These are phyloP conservation scores for Amblyopsis rosae DNA, from an alignment of 2,113 vertebrate species.

Conservation along the genomic window DNA sequence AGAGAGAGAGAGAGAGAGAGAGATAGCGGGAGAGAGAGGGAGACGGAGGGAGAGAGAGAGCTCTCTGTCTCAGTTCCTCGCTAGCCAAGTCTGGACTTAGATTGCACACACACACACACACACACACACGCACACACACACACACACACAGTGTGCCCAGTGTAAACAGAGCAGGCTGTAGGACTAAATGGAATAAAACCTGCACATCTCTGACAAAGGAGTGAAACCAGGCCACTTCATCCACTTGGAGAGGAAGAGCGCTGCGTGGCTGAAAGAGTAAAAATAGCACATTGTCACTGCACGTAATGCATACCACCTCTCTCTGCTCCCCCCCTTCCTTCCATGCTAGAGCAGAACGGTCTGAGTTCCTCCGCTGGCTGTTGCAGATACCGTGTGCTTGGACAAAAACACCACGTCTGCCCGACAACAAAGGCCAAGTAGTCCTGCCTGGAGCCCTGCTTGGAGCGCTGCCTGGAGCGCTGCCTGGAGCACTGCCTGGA, in stretches of 20 bases:
- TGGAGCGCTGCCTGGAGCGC: no score
- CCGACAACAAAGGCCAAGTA: slow-evolving; percentile 26
- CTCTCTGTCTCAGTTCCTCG: slow-evolving; percentile 45
- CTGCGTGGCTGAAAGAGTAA: slow-evolving; percentile 23
- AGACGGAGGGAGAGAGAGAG: slow-evolving; percentile 31
- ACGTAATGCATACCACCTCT: slow-evolving; percentile 51
- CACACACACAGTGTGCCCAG: slow-evolving; percentile 17
- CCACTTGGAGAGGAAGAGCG: slow-evolving; percentile 43
- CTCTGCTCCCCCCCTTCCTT: slow-evolving; percentile 12
- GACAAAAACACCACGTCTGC: slow-evolving; percentile 30
- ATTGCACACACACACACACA: background rate
- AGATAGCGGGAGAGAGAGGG: no score
- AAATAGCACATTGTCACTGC: slow-evolving; percentile 52
- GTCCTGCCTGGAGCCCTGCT: slow-evolving; percentile 36
- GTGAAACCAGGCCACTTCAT: slow-evolving; percentile 35
- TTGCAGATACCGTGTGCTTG: slow-evolving; percentile 21
- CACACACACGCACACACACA: background rate
- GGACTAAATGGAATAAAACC: slow-evolving; percentile 55
- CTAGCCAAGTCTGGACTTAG: slow-evolving; percentile 56
- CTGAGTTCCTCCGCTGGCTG: slow-evolving; percentile 22
- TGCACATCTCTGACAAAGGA: slow-evolving; percentile 34
- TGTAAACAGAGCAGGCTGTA: slow-evolving; percentile 37
- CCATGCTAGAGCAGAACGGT: slow-evolving; percentile 1
- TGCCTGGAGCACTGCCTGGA: no score
- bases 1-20: no score